Evolutionary conservation across 2,113 vertebrate genomes (phyloP), one percentile per base, ranked within the genome.

Genomic region (Turnix velox): DNA sequence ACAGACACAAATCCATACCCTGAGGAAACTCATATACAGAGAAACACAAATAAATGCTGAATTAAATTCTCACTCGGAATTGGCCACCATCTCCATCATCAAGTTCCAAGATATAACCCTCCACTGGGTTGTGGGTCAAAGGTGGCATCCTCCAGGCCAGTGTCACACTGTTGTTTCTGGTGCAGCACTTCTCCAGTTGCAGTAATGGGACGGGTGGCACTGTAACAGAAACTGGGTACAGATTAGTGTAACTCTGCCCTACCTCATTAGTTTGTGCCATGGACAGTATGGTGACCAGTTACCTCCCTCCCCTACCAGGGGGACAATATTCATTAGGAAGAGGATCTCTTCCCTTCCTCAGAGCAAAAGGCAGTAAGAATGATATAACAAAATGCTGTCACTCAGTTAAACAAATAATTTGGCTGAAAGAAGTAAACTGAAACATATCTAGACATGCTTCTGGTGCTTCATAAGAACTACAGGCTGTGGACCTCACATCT

Each of bases 131-230:
- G 76, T 97, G 96, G 42, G 96, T 97, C 84, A 98, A 98, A 40
- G 97, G 97, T 1, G 97, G 97, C 39, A 98, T 98, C 97, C 98
- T 98, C 99, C 99, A 99, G 94, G 99, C 99, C 97, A 99, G 94
- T 0, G 99, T 99, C 97, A 99, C 99, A 3, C 99, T 99, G 98
- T 99, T 99, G 97, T 99, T 99, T 35, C 98, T 97, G 63, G 98
- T 99, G 92, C 99, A 99, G 93, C 99, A 99, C 93, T 99, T 99
- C 96, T 99, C 99, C 96, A 99, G 97, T 97, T 99, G 99, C 95
- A 99, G 97, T 49, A 99, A 95, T 12, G 99, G 99, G 22, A 98
- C 96, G 0, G 98, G 97, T 2, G 99, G 99, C 90, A 99, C 99
- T 92, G 97, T 90, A 79, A 97, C 85, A 25, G 97, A 95, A 96